A percentile compares a stretch with the other conserved stretches of the same genome.
These are phyloP conservation scores for Acrocyrtus sp. DNA, from an alignment of 2,888 invertebrate genomes.

Conservation along the genomic window DNA sequence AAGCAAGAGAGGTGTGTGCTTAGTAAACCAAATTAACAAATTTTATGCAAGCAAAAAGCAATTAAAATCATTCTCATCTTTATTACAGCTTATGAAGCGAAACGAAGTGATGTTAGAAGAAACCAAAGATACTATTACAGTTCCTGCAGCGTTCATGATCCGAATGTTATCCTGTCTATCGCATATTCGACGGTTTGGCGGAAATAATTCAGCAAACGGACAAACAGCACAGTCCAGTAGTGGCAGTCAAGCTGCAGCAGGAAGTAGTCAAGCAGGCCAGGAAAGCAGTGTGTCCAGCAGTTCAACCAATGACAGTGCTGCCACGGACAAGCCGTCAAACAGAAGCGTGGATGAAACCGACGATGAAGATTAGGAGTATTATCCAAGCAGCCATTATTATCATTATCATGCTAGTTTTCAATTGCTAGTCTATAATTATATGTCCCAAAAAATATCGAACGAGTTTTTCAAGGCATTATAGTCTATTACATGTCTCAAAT, in stretches of 20 bases:
- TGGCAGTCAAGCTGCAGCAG: neutral
- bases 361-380: neutral
- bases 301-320: neutral
- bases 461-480: too few relatives aligned
- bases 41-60: neutral
- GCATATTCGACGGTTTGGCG: slow-evolving; percentile 43
- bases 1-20: slow-evolving; percentile 74
- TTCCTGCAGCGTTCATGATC: slow-evolving; percentile 88
- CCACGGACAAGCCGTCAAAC: neutral
- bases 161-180: slow-evolving; percentile 52
- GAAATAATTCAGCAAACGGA: too few relatives aligned
- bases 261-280: neutral
- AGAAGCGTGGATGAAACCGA: neutral
- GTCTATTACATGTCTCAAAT: too few relatives aligned
- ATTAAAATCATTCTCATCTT: slow-evolving; percentile 10
- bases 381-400: too few relatives aligned
- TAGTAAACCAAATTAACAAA: too few relatives aligned
- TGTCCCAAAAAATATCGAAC: too few relatives aligned
- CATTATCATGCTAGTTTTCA: too few relatives aligned
- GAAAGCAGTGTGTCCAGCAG: neutral
- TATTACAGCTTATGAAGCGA: slow-evolving; percentile 75
- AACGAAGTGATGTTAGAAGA: slow-evolving; percentile 88
- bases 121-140: slow-evolving; percentile 86
- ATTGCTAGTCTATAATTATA: too few relatives aligned
- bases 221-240: too few relatives aligned